Conservation (phyloP, 1,140 invertebrate species). For the Sycobia sp. region DNA sequence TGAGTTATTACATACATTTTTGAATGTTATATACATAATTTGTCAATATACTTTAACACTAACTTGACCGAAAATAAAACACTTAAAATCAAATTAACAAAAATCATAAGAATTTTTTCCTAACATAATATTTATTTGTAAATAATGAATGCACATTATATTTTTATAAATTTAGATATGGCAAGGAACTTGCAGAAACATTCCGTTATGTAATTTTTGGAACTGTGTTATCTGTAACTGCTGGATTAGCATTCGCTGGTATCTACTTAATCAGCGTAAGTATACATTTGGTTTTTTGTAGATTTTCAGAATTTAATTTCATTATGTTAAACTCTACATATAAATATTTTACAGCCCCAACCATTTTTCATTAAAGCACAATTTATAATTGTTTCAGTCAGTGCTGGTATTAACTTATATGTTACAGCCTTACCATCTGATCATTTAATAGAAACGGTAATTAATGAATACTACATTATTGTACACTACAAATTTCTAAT, state of each 20-base stretch:
- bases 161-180: conserved; percentile 35
- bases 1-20: no score
- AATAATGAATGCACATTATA: no score
- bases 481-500: not conserved
- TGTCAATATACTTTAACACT: no score
- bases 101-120: no score
- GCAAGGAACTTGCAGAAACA: not conserved
- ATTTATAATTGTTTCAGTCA: conserved; percentile 36
- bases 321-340: conserved; percentile 2
- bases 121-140: no score
- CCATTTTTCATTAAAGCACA: conserved; percentile 33
- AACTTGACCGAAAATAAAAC: no score
- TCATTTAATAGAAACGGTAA: conserved; percentile 38
- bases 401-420: conserved; percentile 35
- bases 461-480: no score
- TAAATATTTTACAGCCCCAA: conserved; percentile 37
- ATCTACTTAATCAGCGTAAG: conserved; percentile 45
- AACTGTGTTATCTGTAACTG: no score
- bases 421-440: conserved; percentile 36
- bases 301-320: not conserved
- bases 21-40: no score
- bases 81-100: no score
- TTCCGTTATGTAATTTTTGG: conserved; percentile 27
- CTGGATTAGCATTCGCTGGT: no score
- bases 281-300: not conserved